Base-by-base conservation (phyloP, 2,113 vertebrate genomes). In the Pundamilia nyererei region DNA sequence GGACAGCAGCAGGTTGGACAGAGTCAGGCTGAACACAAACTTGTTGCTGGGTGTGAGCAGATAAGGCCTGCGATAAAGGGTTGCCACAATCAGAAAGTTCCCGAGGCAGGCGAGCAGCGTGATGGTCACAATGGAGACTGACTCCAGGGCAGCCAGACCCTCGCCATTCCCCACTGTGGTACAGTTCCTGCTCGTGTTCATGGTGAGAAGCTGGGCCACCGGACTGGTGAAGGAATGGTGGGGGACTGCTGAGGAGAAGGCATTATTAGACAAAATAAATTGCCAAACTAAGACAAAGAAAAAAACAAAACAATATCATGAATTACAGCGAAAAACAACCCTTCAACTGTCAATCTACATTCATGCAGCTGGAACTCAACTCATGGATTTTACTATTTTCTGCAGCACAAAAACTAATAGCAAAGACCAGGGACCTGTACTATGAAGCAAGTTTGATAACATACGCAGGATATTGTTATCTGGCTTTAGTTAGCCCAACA, bases 1-100 rank as follows among this genome's bases (percentile, higher is more conserved):
- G 0, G 98, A 98, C 33, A 99, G 96, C 3, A 99, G 96, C 85
- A 99, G 96, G 95, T 99, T 99, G 94, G 98, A 99, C 40, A 97
- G 95, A 0, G 99, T 99, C 94, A 99, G 95, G 96, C 98, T 99
- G 96, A 99, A 98, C 82, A 99, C 99, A 79, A 99, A 99, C 96
- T 99, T 99, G 96, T 99, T 99, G 96, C 99, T 99, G 89, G 99
- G 96, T 0, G 99, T 99, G 90, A 99, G 97, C 62, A 99, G 97
- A 89, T 99, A 99, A 1, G 99, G 98, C 92, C 97, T 97, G 92
- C 97, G 97, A 85, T 99, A 99, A 3, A 99, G 96, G 11, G 98
- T 99, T 29, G 95, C 86, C 9, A 98, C 98, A 2, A 99, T 95
- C 87, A 99, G 91, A 83, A 99, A 94, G 96, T 99, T 99, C 84